Conservation (phyloP, 2,888 invertebrate genomes). For the Patella caerulea region DNA sequence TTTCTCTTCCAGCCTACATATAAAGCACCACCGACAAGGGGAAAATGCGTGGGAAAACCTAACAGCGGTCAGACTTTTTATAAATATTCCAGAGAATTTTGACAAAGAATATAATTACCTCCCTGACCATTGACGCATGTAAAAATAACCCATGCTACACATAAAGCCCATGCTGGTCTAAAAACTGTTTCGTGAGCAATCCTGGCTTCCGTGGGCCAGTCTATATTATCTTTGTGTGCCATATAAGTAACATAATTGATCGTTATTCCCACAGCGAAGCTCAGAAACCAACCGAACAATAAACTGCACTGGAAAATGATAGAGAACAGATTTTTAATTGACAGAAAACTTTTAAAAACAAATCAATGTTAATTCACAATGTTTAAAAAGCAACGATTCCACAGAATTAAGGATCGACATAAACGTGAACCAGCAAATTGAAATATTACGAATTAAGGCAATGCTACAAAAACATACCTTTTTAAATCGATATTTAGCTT, state of each 20-base stretch:
- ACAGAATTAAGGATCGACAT: no score
- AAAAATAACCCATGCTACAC: conserved; percentile 27
- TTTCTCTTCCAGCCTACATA: no score
- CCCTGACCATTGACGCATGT: conserved; percentile 25
- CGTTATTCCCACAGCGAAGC: conserved; percentile 7
- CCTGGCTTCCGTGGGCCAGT: conserved; percentile 18
- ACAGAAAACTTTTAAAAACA: no score
- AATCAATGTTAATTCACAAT: no score
- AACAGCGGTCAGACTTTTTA: no score
- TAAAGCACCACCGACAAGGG: no score
- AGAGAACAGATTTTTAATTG: no score
- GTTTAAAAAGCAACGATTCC: no score
- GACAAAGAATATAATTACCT: conserved; percentile 7
- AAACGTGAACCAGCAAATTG: no score
- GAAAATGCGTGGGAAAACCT: no score
- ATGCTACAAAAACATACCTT: conserved; percentile 26
- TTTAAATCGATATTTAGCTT: conserved; percentile 31
- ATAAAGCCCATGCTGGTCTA: conserved; percentile 25
- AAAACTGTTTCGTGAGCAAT: conserved; percentile 23
- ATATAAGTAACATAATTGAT: conserved; percentile 23
- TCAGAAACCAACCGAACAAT: conserved; percentile 17
- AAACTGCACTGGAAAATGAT: background rate
- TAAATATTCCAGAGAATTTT: no score
- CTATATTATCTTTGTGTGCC: conserved; percentile 22
- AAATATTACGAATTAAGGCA: no score